Conservation (phyloP, 2,888 invertebrate species). For the Ceramica pisi region DNA sequence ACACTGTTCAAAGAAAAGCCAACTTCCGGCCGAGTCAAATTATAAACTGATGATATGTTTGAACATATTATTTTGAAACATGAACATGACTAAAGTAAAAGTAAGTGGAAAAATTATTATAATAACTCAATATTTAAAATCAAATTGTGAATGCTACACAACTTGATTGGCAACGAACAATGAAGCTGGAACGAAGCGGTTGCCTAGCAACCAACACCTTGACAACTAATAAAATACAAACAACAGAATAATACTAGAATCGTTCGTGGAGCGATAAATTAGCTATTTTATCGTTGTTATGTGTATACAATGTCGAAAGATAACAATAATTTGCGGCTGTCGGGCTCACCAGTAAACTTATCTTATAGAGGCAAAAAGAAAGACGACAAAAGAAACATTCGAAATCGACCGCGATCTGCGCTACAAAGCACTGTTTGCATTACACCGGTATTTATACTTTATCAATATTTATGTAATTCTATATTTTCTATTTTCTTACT, state of each 20-base stretch:
- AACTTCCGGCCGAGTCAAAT: slow-evolving; percentile 23
- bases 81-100: no score
- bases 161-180: neutral
- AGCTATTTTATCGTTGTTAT: slow-evolving; percentile 64
- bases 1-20: slow-evolving; percentile 1
- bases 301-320: slow-evolving; percentile 87
- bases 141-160: slow-evolving; percentile 16
- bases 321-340: slow-evolving; percentile 83
- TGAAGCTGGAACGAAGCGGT: slow-evolving; percentile 58
- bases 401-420: slow-evolving; percentile 85
- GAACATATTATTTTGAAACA: no score
- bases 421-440: slow-evolving; percentile 81
- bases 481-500: neutral
- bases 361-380: slow-evolving; percentile 85
- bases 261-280: slow-evolving; percentile 14
- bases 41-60: no score
- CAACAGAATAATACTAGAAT: slow-evolving; percentile 7
- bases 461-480: neutral
- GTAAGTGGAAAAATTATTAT: neutral
- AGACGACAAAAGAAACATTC: slow-evolving; percentile 82
- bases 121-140: neutral
- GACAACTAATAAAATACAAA: slow-evolving; percentile 71
- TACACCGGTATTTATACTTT: slow-evolving; percentile 76
- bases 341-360: slow-evolving; percentile 87
- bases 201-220: slow-evolving; percentile 75